Evolutionary conservation across 2,797 vertebrate species (phyloP), one percentile per base, ranked within the genome.

Genomic region (Betta splendens): DNA sequence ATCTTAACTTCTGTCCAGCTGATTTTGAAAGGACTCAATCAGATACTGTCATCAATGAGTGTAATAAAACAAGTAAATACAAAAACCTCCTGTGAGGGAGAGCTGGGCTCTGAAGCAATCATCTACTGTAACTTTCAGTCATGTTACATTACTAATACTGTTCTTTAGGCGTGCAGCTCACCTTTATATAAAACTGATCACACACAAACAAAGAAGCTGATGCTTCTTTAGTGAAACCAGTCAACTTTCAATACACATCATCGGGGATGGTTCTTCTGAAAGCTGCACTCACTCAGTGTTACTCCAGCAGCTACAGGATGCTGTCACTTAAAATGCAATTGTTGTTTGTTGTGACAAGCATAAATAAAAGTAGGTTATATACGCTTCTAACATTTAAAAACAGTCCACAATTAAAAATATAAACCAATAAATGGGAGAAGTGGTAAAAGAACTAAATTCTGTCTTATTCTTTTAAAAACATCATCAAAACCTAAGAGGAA

Each of bases 1-100:
- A 43, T 36, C 40, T 55, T 62, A 10, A 40, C 21, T 17, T 44
- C 5, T 25, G 32, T 52, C 23, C 7, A 31, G 67, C 46, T 11
- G 2, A 32, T 61, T 35, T 66, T 22, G 25, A 17, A 25, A 29
- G 5, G 33, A 52, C 5, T 32, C 3, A 49, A 53, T 44, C 1
- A 0, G 4, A 39, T 7, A 11, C 0, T 29, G 9, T 31, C 15
- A 51, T 2, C 55, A 16, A 25, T 33, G 38, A 39, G 5, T 23
- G 37, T 20, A 25, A 50, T 43, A 26, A 42, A 9, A 23, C 18
- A 44, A 1, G 8, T 10, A 22, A 64, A 38, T 5, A 44, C 1
- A 2, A 16, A 18, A 58, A 29, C 15, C 9, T 46, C 43, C 2
- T 35, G 17, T 3, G 18, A 28, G 3, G 20, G 22, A 28, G 12